Evolutionary conservation across 1,140 invertebrate species (phyloP), one percentile per base, ranked within the genome.

Genomic region (Camponotus floridanus): DNA sequence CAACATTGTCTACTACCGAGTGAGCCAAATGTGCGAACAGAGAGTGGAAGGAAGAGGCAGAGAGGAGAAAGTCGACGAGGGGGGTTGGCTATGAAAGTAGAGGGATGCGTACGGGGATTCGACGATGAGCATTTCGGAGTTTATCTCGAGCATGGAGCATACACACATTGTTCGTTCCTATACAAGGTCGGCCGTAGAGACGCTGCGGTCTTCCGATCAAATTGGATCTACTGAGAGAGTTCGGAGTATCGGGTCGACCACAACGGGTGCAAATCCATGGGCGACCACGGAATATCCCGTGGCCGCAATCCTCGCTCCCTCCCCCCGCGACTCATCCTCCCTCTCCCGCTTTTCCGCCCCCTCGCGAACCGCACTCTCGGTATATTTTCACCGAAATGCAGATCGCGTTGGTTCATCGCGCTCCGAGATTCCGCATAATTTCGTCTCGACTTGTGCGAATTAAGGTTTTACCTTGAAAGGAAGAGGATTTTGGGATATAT

Each of bases 141-240:
- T 64, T 65, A 71, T 79, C 74, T 86, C 70, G 33, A 68, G 86
- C 85, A 87, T 74, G 74, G 48, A 1, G 86, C 74, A 74, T 84
- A 86, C 86, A 91, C 88, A 86, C 87, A 91, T 92, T 92, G 92
- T 92, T 88, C 87, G 84, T 85, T 84, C 86, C 86, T 87, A 81
- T 85, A 88, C 86, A 91, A 92, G 91, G 91, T 91, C 91, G 88
- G 59, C 67, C 71, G 85, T 88, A 91, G 90, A 83, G 79, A 91
- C 88, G 87, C 64, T 92, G 91, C 76, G 88, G 92, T 92, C 80
- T 88, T 91, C 88, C 91, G 89, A 92, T 93, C 92, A 92, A 93
- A 94, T 93, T 94, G 92, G 90, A 93, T 94, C 91, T 90, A 87
- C 91, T 89, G 86, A 92, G 92, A 89, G 90, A 91, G 90, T 87